Base-by-base conservation (phyloP, 2,888 invertebrate genomes). In the Lypha dubia region DNA sequence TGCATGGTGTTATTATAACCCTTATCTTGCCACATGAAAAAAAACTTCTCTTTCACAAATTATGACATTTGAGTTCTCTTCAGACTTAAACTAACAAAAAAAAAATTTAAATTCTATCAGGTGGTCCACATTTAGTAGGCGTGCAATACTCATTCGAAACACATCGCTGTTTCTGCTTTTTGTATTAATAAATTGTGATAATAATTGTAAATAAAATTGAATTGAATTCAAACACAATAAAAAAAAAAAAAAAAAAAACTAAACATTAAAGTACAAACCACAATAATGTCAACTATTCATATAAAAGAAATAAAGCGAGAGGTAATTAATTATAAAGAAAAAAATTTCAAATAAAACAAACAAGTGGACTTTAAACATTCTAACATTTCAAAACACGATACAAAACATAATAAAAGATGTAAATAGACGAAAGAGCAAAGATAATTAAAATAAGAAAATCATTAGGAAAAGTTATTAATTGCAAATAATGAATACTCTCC, bases 301-400 rank as follows among this genome's bases (percentile, higher is more conserved):
- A 51, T 74, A 17, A 70, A 56, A 62, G 84, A 67, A 77, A 70
- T 44, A 15, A 77, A 81, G 1, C 53, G 53, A 35, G 68, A 84
- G 84, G 84, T 84, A 84, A 84, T 51, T 51, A 11, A 77, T 1
- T n/a, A 8, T 35, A 46, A 56, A 44, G 65, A 5, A 22, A 51
- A 62, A 81, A 6, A n/a, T n/a, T n/a, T n/a, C 11, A 41, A 4
- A 13, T 35, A 46, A 0, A 35, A 49, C 6, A 70, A 28, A 24
- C 6, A 58, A 75, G 0, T 71, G 76, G 67, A 84, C 84, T 76
- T 75, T 76, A 71, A 28, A 75, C 83, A n/a, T n/a, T n/a, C n/a
- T n/a, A n/a, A n/a, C n/a, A n/a, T n/a, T n/a, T n/a, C n/a, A n/a
- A n/a, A n/a, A n/a, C n/a, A n/a, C n/a, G n/a, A n/a, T n/a, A n/a